Evolutionary conservation across 1,140 invertebrate species (phyloP), one percentile per base, ranked within the genome.

Genomic region (Conus ventricosus): DNA sequence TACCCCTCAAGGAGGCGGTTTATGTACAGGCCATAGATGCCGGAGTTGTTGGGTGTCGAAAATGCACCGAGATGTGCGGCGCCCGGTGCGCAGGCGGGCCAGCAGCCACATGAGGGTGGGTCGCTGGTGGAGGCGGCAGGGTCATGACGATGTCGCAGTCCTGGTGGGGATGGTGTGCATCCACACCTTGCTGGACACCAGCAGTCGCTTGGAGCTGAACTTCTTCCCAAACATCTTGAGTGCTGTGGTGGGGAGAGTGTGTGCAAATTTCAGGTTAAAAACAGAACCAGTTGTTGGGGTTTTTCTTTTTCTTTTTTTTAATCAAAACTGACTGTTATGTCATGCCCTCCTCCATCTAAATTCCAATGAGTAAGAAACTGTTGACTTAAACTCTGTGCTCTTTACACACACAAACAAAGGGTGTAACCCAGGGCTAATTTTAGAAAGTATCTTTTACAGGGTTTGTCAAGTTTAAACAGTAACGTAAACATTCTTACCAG

Each of bases 11-110:
- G 78, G 93, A 92, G n/a, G 98, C 98, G 91, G 98, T n/a, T 98
- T 90, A 99, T 96, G 96, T 99, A 99, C 95, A 99, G 98, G 27
- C 97, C 98, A 94, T 98, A 98, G 92, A 97, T 97, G 92, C 98
- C 97, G 23, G 97, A 97, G 60, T 97, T 97, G 71, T 97, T 96
- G 94, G 98, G 94, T 98, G 97, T 88, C 97, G 96, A 17, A 98
- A 97, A 94, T 97, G 97, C 23, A 98, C 97, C 5, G 97, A 96
- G 51, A 98, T 95, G 80, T 97, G 96, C 3, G 97, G 96, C 57
- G 95, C 93, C 89, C 96, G 95, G 88, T 96, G 89, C 97, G 96
- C 60, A 99, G 96, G 92, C 97, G 96, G 88, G 97, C 96, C 63
- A 99, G 95, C 51, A 99, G 95, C 98, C 98, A 98, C 94, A 98